These are phyloP conservation scores for Amblyornis subalaris DNA, from an alignment of 2,113 vertebrate species.

Conservation along the genomic window DNA sequence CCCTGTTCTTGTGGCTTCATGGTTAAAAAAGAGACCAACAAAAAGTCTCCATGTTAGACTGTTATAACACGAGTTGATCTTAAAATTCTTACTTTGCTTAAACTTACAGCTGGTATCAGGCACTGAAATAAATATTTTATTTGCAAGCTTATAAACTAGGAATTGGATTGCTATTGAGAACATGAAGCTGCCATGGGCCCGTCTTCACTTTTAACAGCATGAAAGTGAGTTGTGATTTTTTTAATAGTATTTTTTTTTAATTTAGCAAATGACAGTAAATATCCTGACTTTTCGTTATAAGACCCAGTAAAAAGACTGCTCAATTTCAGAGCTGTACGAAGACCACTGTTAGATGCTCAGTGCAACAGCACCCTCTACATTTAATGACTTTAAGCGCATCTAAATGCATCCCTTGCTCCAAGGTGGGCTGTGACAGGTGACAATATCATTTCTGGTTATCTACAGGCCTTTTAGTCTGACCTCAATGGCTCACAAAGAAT, in stretches of 20 bases:
- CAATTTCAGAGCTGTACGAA: not conserved
- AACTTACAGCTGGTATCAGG: not conserved
- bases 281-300: not conserved
- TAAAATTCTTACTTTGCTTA: not conserved
- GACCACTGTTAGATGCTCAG: not conserved
- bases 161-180: not conserved
- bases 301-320: not conserved
- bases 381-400: not conserved
- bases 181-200: not conserved
- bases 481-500: not conserved
- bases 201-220: not conserved
- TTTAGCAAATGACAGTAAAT: not conserved
- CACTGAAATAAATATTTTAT: not conserved
- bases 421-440: not conserved
- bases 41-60: not conserved
- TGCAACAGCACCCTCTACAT: conserved; percentile 49
- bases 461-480: not conserved
- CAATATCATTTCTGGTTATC: not conserved
- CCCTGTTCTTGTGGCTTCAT: not conserved
- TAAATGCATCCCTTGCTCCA: not conserved
- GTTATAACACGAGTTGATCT: not conserved
- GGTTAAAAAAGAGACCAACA: not conserved
- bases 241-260: not conserved
- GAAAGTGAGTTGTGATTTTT: not conserved
- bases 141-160: not conserved